Evolutionary conservation across 2,888 invertebrate species (phyloP), one percentile per base, ranked within the genome.

Genomic region (Nomada ruficornis): DNA sequence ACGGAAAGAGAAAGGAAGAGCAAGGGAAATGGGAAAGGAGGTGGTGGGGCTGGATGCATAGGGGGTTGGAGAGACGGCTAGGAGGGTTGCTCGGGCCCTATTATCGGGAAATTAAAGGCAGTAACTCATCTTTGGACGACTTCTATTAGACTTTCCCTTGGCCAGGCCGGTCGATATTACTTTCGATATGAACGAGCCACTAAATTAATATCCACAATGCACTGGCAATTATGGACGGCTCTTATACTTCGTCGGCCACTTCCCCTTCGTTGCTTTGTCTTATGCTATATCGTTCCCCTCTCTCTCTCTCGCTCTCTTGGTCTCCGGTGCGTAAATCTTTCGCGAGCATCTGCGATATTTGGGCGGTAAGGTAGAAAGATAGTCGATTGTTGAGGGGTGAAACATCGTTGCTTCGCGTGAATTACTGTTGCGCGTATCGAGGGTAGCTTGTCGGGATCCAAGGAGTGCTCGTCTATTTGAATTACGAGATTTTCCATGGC

Each of bases 151-250:
- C 91, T 92, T 92, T 92, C 90, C 90, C 89, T 63, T 88, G 84
- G 86, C 85, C 88, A 83, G 84, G 81, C 85, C 90, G 91, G 88
- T 92, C 90, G 91, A 92, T 92, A 92, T 92, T 92, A 92, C 91
- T 92, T 92, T 92, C 91, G 90, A 92, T 92, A 92, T 92, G 91
- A 92, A 92, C 91, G 91, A 91, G 92, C 92, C 89, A 92, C 92
- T 91, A 92, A 92, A 92, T 92, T 92, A 92, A 92, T 92, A 92
- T 91, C 92, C 90, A 91, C 92, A 91, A 92, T 92, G 92, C 92
- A 91, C 89, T 90, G 91, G 91, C 91, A 92, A 92, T 91, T 92
- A 92, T 91, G 89, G 88, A 87, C 86, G 89, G 84, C 89, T 88
- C 85, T 90, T 87, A 80, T 77, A 80, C 71, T 55, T 44, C 63